phyloP scores from a whole-genome alignment of 2,797 vertebrate species.

The Myotis myotis region DNA sequence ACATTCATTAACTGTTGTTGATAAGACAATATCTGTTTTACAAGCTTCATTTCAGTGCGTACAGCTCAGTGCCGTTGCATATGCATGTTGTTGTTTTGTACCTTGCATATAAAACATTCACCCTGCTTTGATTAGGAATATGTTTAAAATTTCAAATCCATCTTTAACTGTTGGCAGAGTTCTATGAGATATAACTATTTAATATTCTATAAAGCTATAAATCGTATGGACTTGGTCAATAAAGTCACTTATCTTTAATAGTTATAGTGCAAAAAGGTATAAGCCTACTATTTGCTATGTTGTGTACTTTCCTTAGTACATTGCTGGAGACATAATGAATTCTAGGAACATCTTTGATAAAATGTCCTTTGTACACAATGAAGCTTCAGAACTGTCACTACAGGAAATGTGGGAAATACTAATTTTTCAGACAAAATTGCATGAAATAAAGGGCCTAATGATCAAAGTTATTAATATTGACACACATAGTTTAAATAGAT shows the following conservation, averaged over 20 bases:
- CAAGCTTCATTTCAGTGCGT: not conserved
- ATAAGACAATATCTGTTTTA: not conserved
- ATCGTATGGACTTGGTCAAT: not conserved
- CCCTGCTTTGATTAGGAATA: not conserved
- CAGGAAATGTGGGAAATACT: not conserved
- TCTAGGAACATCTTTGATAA: not conserved
- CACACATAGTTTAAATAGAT: not conserved
- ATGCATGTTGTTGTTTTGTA: not conserved
- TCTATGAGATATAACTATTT: not conserved
- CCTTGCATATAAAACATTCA: not conserved
- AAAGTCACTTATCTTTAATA: slow-evolving; percentile 7
- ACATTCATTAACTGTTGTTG: not conserved
- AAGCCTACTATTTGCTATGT: not conserved
- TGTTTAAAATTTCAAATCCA: slow-evolving; percentile 9
- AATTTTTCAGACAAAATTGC: not conserved
- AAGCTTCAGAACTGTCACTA: not conserved
- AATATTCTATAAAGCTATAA: not conserved
- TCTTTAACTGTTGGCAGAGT: slow-evolving; percentile 2
- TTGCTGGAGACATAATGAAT: not conserved
- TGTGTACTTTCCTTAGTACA: not conserved
- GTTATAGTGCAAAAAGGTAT: not conserved
- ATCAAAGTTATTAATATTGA: not conserved
- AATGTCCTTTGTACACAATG: not conserved
- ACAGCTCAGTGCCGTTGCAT: not conserved
- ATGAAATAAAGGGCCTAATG: not conserved